Percentiles rank a stretch among this genome's conserved stretches.
Conservation (phyloP, 2,888 invertebrate species). For the Drosophila atripex region DNA sequence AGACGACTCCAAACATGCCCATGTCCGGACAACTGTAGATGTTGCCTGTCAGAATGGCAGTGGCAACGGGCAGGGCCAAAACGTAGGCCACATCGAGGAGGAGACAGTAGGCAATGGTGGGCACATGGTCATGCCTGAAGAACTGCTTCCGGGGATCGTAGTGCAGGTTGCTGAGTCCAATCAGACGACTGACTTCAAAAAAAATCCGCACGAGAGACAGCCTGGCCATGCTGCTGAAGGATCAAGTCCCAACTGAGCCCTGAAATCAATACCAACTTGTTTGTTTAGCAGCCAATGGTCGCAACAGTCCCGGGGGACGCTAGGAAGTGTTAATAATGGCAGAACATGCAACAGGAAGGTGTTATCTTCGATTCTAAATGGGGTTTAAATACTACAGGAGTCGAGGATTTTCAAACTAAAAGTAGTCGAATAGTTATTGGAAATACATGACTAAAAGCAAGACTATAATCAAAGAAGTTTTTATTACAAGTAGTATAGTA, state of each 20-base stretch:
- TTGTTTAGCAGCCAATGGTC: neutral
- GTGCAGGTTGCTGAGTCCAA: slow-evolving; percentile 59
- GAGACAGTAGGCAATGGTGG: slow-evolving; percentile 48
- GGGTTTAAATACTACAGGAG: neutral
- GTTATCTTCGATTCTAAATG: neutral
- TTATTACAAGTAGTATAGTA: neutral
- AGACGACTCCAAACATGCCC: slow-evolving; percentile 51
- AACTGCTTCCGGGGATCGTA: slow-evolving; percentile 29
- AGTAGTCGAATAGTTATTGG: neutral
- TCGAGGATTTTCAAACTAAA: neutral
- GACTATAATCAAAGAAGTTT: neutral
- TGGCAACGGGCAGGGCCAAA: slow-evolving; percentile 34
- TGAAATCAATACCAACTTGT: too few species aligned
- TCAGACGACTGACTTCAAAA: slow-evolving; percentile 27
- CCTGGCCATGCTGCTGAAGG: slow-evolving; percentile 13
- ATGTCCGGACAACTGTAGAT: slow-evolving; percentile 29
- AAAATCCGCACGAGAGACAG: slow-evolving; percentile 12
- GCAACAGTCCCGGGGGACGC: slow-evolving; percentile 3
- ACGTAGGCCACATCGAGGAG: slow-evolving; percentile 34
- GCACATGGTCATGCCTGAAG: slow-evolving; percentile 31
- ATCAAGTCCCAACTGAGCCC: slow-evolving; percentile 2
- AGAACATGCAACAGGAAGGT: slow-evolving; percentile 19
- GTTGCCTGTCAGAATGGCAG: slow-evolving; percentile 23
- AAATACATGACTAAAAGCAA: neutral
- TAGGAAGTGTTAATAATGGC: neutral